Conservation (phyloP, 2,113 vertebrate genomes). For the Aegypius monachus region DNA sequence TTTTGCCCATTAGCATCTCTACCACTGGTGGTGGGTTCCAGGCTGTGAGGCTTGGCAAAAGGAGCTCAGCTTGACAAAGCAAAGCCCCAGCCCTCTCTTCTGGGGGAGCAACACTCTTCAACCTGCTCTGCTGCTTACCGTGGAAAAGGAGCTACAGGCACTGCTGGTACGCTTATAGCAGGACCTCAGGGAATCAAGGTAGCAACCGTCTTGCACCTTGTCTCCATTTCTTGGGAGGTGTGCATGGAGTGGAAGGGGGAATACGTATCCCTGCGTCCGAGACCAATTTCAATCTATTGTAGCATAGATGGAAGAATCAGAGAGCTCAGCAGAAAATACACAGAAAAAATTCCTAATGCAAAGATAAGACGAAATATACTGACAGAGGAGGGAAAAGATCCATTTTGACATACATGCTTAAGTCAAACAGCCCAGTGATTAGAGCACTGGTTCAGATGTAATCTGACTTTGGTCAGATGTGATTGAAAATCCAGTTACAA, state of each 20-base stretch:
- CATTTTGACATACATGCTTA: not conserved
- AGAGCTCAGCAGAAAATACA: not conserved
- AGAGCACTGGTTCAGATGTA: not conserved
- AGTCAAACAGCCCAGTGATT: not conserved
- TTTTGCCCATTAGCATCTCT: not conserved
- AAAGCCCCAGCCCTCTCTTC: not conserved
- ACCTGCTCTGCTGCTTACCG: not conserved
- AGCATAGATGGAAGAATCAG: not conserved
- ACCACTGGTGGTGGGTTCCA: not conserved
- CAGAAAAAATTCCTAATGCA: not conserved
- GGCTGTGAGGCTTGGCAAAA: not conserved
- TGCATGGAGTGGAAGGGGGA: not conserved
- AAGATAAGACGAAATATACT: not conserved
- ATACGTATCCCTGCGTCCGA: not conserved
- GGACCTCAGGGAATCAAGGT: not conserved
- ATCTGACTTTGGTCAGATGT: not conserved
- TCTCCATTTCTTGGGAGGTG: not conserved
- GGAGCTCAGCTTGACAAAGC: not conserved
- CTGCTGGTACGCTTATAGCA: not conserved
- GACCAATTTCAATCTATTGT: not conserved
- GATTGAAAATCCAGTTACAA: not conserved
- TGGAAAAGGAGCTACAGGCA: not conserved
- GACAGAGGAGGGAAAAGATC: not conserved
- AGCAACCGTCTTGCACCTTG: not conserved
- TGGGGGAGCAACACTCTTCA: not conserved